Conservation (phyloP, 2,797 vertebrate genomes). For the Anabas testudineus region DNA sequence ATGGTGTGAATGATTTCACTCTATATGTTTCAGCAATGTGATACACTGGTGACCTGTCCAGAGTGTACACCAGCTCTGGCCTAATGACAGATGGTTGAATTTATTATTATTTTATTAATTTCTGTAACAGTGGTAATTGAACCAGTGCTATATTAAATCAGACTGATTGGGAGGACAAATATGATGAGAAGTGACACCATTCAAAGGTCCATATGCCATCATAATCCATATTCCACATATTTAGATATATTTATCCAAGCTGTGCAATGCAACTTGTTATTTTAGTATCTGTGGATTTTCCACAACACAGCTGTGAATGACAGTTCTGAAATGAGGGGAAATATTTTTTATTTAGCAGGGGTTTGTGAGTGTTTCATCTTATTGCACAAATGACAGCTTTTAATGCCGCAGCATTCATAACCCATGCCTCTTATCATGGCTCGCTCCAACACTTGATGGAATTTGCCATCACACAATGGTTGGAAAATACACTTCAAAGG, state of each 20-base stretch:
- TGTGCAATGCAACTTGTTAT: slow-evolving; percentile 54
- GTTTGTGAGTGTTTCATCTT: slow-evolving; percentile 75
- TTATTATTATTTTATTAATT: too few species aligned
- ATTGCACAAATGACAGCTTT: slow-evolving; percentile 77
- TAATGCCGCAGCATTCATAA: slow-evolving; percentile 77
- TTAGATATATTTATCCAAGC: slow-evolving; percentile 50
- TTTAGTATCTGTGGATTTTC: slow-evolving; percentile 52
- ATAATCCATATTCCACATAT: slow-evolving; percentile 51
- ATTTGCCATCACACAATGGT: slow-evolving; percentile 81
- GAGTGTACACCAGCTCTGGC: too few species aligned
- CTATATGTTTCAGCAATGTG: neutral
- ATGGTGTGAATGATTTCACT: neutral
- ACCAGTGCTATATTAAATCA: slow-evolving; percentile 2
- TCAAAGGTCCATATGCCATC: slow-evolving; percentile 14
- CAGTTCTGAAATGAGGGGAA: slow-evolving; percentile 67
- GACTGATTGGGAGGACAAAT: slow-evolving; percentile 12
- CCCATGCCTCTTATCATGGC: slow-evolving; percentile 73
- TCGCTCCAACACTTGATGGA: slow-evolving; percentile 81
- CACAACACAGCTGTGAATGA: slow-evolving; percentile 64
- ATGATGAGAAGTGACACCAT: slow-evolving; percentile 4
- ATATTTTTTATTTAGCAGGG: slow-evolving; percentile 67
- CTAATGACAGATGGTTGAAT: too few species aligned
- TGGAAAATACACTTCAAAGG: slow-evolving; percentile 83
- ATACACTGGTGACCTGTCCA: too few species aligned
- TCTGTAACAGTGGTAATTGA: neutral